Percentiles rank a stretch among this genome's conserved stretches.
Evolutionary conservation across 2,113 vertebrate genomes (phyloP).

Genomic region (Arothron firmamentum): DNA sequence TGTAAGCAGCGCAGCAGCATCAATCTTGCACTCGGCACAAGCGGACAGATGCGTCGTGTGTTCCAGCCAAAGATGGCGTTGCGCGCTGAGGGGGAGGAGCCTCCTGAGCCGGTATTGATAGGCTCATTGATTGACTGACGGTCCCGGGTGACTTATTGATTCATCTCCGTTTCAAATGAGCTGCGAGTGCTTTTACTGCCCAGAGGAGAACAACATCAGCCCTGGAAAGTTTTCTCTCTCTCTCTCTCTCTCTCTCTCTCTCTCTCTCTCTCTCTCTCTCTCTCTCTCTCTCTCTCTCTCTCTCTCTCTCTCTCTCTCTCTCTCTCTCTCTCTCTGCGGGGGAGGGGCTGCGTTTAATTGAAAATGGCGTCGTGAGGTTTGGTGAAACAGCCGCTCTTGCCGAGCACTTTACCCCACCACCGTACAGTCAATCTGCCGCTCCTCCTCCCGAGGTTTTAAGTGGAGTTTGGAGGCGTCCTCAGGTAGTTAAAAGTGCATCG

Average conservation of each 20-base stretch:
- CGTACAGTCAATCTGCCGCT: constrained; percentile 49
- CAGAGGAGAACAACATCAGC: constrained; percentile 43
- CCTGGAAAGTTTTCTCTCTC: constrained; percentile 24
- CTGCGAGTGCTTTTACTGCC: constrained; percentile 51
- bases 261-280: too few species aligned
- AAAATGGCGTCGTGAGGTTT: too few species aligned
- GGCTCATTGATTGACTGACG: constrained; percentile 66
- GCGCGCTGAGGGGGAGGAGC: constrained; percentile 44
- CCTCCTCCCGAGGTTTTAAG: constrained; percentile 44
- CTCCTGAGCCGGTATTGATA: constrained; percentile 50
- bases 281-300: too few species aligned
- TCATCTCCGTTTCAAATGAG: constrained; percentile 59
- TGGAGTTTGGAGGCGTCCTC: constrained; percentile 53
- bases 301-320: too few species aligned
- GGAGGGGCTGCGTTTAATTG: constrained; percentile 36
- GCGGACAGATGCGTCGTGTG: constrained; percentile 11
- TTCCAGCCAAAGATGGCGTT: constrained; percentile 53
- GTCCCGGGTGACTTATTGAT: constrained; percentile 60
- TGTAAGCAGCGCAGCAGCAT: too few species aligned
- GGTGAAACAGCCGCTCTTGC: constrained; percentile 50
- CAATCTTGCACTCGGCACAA: too few species aligned
- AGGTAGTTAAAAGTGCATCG: constrained; percentile 68
- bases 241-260: too few species aligned
- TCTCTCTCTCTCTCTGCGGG: constrained; percentile 3
- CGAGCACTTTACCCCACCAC: constrained; percentile 43